Evolutionary conservation across 35 echinoderm and acorn worm genomes (phyloP), one percentile per base, ranked within the genome.

Genomic region (Apostichopus parvimensis): DNA sequence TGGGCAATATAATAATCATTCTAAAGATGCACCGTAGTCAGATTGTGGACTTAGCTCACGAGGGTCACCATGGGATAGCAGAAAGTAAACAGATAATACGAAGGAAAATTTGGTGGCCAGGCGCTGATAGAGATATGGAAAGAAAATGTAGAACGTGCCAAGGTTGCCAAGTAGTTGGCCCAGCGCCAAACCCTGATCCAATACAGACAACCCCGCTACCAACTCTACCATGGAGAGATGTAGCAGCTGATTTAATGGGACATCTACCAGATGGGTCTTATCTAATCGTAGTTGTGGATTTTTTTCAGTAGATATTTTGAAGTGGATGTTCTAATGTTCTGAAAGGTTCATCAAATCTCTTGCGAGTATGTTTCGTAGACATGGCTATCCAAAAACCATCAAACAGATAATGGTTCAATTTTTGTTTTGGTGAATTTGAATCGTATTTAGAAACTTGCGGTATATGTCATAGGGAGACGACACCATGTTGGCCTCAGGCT

Each of bases 91-190:
- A 73, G 17, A 73, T 4, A 18, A 1, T 73, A 17, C 11, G 70
- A 6, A 56, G 1, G 14, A 82, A 82, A 20, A 53, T 82, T 13
- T 82, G 80, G 80, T 82, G 79, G 79, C 79, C 79, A 12, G 53
- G 80, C 6, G 80, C 53, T 13, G 80, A 82, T 53, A 82, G 11
- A 56, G 80, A 82, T 18, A 21, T 82, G 11, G 80, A 82, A 56
- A 0, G 21, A 57, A 82, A 82, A 56, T 82, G 80, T 82, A 82
- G 34, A 26, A 55, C 10, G 5, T 82, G 52, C 15, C 80, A 82
- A 5, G 71, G 71, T 15, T 65, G 64, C 64, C 5, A 68, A n/a
- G 71, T 73, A 2, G 14, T 73, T 7, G 71, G 15, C 71, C 14
- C 0, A 7, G 6, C n/a, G 3, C 71, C 15, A 2, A n/a, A 73